Evolutionary conservation across 2,797 vertebrate genomes (phyloP).

Genomic region (Clangula hyemalis): DNA sequence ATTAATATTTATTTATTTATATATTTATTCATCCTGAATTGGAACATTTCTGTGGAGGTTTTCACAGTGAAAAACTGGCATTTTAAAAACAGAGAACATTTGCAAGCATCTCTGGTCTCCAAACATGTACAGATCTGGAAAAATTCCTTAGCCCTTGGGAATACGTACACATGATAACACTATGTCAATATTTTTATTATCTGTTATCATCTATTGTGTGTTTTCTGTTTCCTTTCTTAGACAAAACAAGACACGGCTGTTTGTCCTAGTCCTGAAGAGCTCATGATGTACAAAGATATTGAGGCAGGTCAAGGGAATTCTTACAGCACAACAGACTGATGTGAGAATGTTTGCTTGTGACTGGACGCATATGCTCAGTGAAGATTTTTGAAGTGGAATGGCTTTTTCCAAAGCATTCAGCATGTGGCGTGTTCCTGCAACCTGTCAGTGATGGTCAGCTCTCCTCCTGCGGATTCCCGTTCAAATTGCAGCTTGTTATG

Average conservation of each 20-base stretch:
- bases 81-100: not conserved
- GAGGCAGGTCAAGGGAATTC: not conserved
- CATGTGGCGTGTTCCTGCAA: not conserved
- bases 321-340: not conserved
- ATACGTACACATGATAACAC: not conserved
- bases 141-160: not conserved
- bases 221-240: not conserved
- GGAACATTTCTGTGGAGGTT: not conserved
- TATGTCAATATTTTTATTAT: not conserved
- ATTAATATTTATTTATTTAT: not conserved
- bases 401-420: not conserved
- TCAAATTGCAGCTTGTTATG: not conserved
- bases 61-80: not conserved
- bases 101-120: not conserved
- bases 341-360: not conserved
- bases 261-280: not conserved
- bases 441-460: not conserved
- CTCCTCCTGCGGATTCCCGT: not conserved
- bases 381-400: not conserved
- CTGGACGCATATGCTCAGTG: rapidly evolving
- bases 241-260: not conserved
- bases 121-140: not conserved
- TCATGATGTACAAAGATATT: not conserved
- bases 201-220: not conserved
- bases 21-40: not conserved